phyloP scores from a whole-genome alignment of 2,888 invertebrate genomes.

The Cryptophagus acutangulus region DNA sequence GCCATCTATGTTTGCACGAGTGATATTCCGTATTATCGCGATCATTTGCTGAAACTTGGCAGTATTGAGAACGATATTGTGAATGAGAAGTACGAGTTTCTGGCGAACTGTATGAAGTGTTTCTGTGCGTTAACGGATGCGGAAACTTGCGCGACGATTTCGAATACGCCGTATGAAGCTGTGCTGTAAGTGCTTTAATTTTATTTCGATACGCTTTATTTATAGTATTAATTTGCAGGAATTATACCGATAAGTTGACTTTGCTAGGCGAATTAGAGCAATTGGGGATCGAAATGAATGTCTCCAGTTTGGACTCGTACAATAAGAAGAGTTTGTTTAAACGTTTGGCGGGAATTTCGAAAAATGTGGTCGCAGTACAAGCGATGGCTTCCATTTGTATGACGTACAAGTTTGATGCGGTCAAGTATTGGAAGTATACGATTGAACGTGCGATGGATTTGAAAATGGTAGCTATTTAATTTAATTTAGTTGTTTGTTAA shows the following conservation, averaged over 20 bases:
- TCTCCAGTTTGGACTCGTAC: slow-evolving; percentile 28
- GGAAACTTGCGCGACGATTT: slow-evolving; percentile 26
- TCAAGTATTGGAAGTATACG: slow-evolving; percentile 35
- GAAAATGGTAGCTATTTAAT: slow-evolving; percentile 29
- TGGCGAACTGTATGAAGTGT: no score
- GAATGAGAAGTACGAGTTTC: no score
- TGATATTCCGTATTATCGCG: no score
- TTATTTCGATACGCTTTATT: slow-evolving; percentile 3
- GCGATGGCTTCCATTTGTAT: slow-evolving; percentile 38
- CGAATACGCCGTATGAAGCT: slow-evolving; percentile 27
- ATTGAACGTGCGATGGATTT: slow-evolving; percentile 28
- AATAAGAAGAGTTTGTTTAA: slow-evolving; percentile 36
- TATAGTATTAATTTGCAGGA: slow-evolving; percentile 21
- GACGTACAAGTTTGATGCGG: slow-evolving; percentile 32
- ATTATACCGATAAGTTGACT: slow-evolving; percentile 34
- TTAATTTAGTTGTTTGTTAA: slow-evolving; percentile 9
- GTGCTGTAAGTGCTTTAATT: slow-evolving; percentile 31
- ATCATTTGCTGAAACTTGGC: no score
- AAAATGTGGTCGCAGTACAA: slow-evolving; percentile 28
- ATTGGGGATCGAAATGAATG: slow-evolving; percentile 33
- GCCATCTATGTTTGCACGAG: no score
- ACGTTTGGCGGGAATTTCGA: slow-evolving; percentile 26
- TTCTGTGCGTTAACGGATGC: slow-evolving; percentile 34
- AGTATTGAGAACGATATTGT: no score
- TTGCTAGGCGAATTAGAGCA: slow-evolving; percentile 35